Base-by-base conservation (phyloP, 2,113 vertebrate species). In the Labrus mixtus region DNA sequence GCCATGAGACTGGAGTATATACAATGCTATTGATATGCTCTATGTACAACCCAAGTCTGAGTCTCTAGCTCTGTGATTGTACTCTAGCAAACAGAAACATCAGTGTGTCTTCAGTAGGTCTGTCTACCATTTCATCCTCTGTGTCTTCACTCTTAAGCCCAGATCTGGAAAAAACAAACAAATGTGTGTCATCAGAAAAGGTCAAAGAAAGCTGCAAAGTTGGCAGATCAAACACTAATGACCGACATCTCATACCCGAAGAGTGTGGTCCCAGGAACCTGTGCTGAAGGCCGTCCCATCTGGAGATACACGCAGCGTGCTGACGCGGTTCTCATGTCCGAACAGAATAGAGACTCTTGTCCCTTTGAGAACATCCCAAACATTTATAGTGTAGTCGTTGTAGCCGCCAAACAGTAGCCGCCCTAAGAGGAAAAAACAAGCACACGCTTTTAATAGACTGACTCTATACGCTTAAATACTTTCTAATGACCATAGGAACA, bases 381-480 rank as follows among this genome's bases (percentile, higher is more conserved):
- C 97, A 0, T 99, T 99, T 77, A 99, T 99, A 85, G 98, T 99
- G 87, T 99, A 99, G 85, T 99, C 98, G 0, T 99, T 99, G 78
- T 99, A 99, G 48, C 98, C 98, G 1, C 96, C 96, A 76, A 99
- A 99, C 17, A 99, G 90, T 37, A 99, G 89, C 62, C 98, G 96
- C 12, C 98, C 98, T 99, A 46, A 16, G 36, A 45, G 50, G 46
- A 39, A 45, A 23, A 61, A 36, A 15, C 16, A 20, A 57, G 22
- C 12, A 33, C 51, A 62, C 36, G 19, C 6, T 46, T 69, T 77
- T 16, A 71, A 53, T 25, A 20, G 13, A n/a, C 6, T 39, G 23
- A 46, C 5, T 16, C 15, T 19, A 17, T 16, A 10, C 23, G 13
- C 39, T 22, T 6, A 25, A 46, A 43, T 8, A 20, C 17, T 11